Percentiles rank a stretch among this genome's conserved stretches.
Conservation (phyloP, 2,888 invertebrate species). For the Monoplex corrugatus region DNA sequence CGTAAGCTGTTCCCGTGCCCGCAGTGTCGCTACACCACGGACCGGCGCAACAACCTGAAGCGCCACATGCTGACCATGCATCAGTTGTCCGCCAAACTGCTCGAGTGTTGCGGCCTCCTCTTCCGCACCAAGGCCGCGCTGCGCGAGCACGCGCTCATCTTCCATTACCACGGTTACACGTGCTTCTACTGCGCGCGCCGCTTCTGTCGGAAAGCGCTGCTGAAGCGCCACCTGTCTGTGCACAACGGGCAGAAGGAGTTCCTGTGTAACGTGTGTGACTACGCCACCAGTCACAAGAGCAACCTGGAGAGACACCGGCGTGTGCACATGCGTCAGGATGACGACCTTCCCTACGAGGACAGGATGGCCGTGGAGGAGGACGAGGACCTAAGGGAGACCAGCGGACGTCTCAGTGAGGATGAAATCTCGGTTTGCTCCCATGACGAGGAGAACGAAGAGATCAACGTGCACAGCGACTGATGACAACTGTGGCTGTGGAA, state of each 20-base stretch:
- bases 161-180: constrained; percentile 82
- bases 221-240: constrained; percentile 82
- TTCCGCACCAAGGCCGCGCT: constrained; percentile 82
- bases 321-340: constrained; percentile 76
- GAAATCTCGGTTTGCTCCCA: constrained; percentile 47
- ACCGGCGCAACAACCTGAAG: constrained; percentile 81
- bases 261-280: constrained; percentile 81
- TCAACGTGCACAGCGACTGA: constrained; percentile 44
- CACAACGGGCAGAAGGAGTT: constrained; percentile 83
- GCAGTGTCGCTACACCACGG: constrained; percentile 80
- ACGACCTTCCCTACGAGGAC: constrained; percentile 47
- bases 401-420: constrained; percentile 28
- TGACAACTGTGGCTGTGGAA: background rate
- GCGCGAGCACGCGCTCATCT: constrained; percentile 81
- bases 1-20: constrained; percentile 78
- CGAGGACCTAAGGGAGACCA: background rate
- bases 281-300: constrained; percentile 83
- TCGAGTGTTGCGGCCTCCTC: constrained; percentile 81
- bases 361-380: constrained; percentile 25
- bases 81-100: constrained; percentile 76
- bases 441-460: constrained; percentile 45
- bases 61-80: constrained; percentile 82
- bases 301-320: constrained; percentile 82
- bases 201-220: constrained; percentile 82
- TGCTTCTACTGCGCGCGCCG: constrained; percentile 81